Conservation (phyloP, 2,888 invertebrate species). For the Macrophya annulata region DNA sequence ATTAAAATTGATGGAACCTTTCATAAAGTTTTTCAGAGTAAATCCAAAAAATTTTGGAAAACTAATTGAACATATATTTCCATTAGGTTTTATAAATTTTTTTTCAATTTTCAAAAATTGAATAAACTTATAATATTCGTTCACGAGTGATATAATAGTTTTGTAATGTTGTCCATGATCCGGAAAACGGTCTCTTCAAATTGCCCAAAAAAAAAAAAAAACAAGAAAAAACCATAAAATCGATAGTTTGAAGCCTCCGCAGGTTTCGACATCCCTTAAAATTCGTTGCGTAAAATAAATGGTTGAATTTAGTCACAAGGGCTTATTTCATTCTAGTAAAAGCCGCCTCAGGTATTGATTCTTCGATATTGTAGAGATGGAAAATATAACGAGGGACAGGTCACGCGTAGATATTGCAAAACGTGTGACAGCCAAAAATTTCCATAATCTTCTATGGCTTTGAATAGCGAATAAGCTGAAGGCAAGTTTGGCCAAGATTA, state of each 20-base stretch:
- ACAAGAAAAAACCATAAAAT: background rate
- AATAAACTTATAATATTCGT: background rate
- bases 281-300: background rate
- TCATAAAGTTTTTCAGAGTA: no score
- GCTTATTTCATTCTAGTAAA: background rate
- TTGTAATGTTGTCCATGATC: background rate
- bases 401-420: constrained; percentile 16
- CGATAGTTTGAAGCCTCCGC: background rate
- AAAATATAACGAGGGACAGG: background rate
- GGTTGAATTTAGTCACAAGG: constrained; percentile 1
- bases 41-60: no score
- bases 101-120: background rate
- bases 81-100: background rate
- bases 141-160: background rate
- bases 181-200: background rate
- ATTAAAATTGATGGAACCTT: no score
- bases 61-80: no score
- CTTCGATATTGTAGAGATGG: constrained; percentile 16
- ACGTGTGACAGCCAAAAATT: constrained; percentile 33
- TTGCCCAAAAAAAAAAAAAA: no score
- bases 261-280: background rate
- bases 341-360: constrained; percentile 26
- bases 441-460: constrained; percentile 9
- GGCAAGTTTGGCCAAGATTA: background rate
- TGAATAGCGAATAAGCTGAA: constrained; percentile 5